These are phyloP conservation scores for Lepus europaeus DNA, from an alignment of 2,113 vertebrate genomes.

Conservation along the genomic window DNA sequence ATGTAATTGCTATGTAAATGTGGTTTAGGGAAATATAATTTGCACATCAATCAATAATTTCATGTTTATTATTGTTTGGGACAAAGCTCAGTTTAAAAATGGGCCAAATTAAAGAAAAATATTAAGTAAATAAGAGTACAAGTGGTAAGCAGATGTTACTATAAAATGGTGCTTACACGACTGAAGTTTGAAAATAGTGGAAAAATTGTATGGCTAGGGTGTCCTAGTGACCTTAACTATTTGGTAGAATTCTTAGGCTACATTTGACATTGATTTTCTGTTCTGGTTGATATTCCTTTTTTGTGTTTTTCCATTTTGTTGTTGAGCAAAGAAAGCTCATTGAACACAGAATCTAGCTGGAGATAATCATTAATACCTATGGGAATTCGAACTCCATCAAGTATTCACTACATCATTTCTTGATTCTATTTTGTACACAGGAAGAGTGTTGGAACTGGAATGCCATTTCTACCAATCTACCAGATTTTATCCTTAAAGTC, in stretches of 20 bases:
- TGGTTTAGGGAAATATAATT: constrained; percentile 58
- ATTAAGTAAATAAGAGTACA: constrained; percentile 62
- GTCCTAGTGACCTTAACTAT: neutral
- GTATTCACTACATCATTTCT: neutral
- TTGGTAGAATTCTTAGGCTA: neutral
- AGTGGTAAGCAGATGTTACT: constrained; percentile 67
- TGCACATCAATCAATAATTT: constrained; percentile 72
- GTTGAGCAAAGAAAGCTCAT: neutral
- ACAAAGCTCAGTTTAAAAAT: constrained; percentile 67
- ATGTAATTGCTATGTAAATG: constrained; percentile 65
- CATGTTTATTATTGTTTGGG: constrained; percentile 73
- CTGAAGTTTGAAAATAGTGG: neutral
- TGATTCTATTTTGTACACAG: neutral
- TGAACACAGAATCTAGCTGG: neutral
- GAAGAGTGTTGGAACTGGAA: neutral
- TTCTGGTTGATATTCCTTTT: neutral
- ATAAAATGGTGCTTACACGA: neutral
- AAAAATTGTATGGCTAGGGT: neutral
- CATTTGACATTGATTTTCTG: constrained; percentile 33
- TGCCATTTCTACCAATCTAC: neutral
- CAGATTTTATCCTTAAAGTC: neutral
- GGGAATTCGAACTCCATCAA: neutral
- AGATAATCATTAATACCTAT: neutral
- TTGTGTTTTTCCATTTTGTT: neutral
- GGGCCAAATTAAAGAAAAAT: constrained; percentile 58